phyloP scores from a whole-genome alignment of 1,140 invertebrate species.

The Caenorhabditis briggsae region DNA sequence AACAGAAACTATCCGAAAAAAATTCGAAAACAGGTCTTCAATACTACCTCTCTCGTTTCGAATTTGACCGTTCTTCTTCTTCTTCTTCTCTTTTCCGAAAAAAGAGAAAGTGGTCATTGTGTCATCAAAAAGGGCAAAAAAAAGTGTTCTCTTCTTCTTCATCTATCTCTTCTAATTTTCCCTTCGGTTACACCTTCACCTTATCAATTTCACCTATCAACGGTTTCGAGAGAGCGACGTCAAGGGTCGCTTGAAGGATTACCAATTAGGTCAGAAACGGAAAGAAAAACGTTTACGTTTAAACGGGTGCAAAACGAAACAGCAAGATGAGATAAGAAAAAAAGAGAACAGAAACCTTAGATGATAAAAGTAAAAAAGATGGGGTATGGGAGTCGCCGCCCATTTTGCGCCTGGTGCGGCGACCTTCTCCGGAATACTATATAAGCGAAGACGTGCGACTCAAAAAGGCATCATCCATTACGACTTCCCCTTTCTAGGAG shows the following conservation, averaged over 20 bases:
- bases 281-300: slow-evolving; percentile 57
- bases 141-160: slow-evolving; percentile 26
- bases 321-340: not conserved
- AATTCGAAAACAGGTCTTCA: slow-evolving; percentile 10
- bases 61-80: slow-evolving; percentile 24
- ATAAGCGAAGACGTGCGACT: not conserved
- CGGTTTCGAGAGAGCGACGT: not conserved
- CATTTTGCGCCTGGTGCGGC: slow-evolving; percentile 52
- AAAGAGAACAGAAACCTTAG: slow-evolving; percentile 36
- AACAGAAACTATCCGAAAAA: not conserved
- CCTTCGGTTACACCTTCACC: slow-evolving; percentile 14
- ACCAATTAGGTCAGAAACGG: slow-evolving; percentile 49
- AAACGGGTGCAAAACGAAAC: slow-evolving; percentile 45
- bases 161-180: not conserved
- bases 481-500: slow-evolving; percentile 19
- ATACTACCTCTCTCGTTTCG: not conserved
- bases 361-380: slow-evolving; percentile 44
- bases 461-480: not conserved
- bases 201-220: slow-evolving; percentile 49
- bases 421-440: slow-evolving; percentile 57
- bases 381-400: not conserved
- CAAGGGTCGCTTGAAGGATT: slow-evolving; percentile 10
- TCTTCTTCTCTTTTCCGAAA: not conserved
- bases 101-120: slow-evolving; percentile 48
- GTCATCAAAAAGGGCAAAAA: slow-evolving; percentile 50